Base-by-base conservation (phyloP, 2,113 vertebrate genomes). In the Sigmodon hispidus region DNA sequence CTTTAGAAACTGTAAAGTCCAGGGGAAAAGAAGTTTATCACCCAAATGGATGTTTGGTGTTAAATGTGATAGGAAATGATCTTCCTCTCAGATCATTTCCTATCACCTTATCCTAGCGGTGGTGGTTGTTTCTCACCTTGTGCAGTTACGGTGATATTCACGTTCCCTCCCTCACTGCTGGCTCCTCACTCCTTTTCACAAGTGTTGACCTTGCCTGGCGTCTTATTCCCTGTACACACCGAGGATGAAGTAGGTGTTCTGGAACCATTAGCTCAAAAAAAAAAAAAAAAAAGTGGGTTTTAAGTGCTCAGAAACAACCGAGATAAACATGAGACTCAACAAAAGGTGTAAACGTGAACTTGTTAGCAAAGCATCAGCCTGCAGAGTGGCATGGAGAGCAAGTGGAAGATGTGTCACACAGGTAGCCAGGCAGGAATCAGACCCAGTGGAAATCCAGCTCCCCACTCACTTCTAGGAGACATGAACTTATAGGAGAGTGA, bases 131-230 rank as follows among this genome's bases (percentile, higher is more conserved):
- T 95, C 34, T 93, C 45, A 31, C 70, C 75, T 17, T 90, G 87
- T 93, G 94, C 92, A 87, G 84, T 92, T 26, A 80, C 8, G 73
- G 81, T 87, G 76, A 34, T 92, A 89, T 83, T 88, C 79, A 21
- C n/a, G 79, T 87, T 84, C 91, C 89, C 91, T 94, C 85, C 81
- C n/a, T 79, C 59, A 76, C 34, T 63, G 61, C 76, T 48, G 9
- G 48, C 73, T 80, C 45, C 79, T 63, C 61, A 6, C 52, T 73
- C 26, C 24, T 7, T 22, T 57, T 89, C 48, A 48, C 7, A 21
- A 67, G 36, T 16, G 50, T 83, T 63, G 77, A 40, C 22, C n/a
- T 92, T 10, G 21, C 52, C 24, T 31, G 0, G 36, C 31, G 0
- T 40, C 31, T 65, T 22, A 1, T 26, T 90, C n/a, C 34, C 24